Evolutionary conservation across 2,888 invertebrate species (phyloP), one percentile per base, ranked within the genome.

Genomic region (Mimachlamys varia): DNA sequence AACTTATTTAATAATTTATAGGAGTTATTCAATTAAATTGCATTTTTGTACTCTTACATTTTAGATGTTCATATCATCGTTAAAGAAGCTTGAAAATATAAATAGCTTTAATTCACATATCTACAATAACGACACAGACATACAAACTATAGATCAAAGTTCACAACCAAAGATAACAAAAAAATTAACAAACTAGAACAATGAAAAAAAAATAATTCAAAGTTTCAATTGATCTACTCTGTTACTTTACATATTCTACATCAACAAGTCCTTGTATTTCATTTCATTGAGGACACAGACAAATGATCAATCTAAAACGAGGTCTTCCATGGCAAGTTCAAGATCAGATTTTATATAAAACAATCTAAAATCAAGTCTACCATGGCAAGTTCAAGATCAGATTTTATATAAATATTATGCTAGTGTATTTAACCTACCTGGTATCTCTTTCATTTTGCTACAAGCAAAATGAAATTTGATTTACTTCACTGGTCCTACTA

Each of bases 111-210:
- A 58, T 58, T 3, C 22, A 58, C 58, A 58, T 58, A 76, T 76
- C 76, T 76, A 76, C 76, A 76, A 76, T 76, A 76, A 76, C 33
- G 27, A 27, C 33, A 76, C 58, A n/a, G 19, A 58, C 76, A 33
- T 76, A 33, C 33, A 76, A 27, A 76, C 33, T 76, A 27, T 22
- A 58, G 58, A 1, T 58, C 58, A 76, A 33, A 76, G 17, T 76
- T 76, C 76, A 76, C 76, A 76, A 76, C 76, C 76, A 62, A 62
- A n/a, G 22, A 62, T 62, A 76, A n/a, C n/a, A n/a, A 58, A 58
- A 58, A n/a, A 22, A 19, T 58, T 58, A 58, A 58, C 58, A 53
- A 44, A 44, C 44, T 44, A 44, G 44, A 44, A 53, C 53, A 58
- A 58, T 1, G 58, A 58, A 58, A 58, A 22, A 22, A n/a, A 58